A percentile compares a stretch with the other conserved stretches of the same genome.
Conservation (phyloP, 2,113 vertebrate genomes). For the Microtus pennsylvanicus region DNA sequence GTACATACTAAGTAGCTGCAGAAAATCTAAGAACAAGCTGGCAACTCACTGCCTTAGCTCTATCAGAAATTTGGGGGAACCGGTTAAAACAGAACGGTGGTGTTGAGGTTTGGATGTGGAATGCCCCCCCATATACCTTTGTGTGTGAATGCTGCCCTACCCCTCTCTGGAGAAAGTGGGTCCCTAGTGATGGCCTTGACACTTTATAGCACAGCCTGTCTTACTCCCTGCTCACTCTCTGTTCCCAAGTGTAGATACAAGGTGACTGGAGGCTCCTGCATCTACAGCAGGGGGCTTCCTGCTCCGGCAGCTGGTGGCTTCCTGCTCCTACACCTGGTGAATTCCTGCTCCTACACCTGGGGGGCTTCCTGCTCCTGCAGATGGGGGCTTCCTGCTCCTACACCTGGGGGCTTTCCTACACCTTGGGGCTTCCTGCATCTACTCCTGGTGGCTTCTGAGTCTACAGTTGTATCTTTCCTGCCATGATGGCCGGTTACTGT, state of each 20-base stretch:
- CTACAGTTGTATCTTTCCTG: too few relatives aligned
- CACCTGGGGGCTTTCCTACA: too few relatives aligned
- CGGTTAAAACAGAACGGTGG: background rate
- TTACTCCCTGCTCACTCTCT: background rate
- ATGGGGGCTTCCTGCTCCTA: too few relatives aligned
- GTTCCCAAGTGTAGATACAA: background rate
- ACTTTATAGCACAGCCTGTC: background rate
- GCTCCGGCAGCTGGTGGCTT: too few relatives aligned
- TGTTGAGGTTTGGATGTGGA: background rate
- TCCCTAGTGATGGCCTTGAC: background rate
- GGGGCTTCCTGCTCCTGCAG: too few relatives aligned
- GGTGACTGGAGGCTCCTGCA: background rate
- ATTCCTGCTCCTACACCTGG: too few relatives aligned
- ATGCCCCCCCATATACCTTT: too few relatives aligned
- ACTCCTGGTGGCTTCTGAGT: background rate
- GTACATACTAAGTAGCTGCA: background rate
- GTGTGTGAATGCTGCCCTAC: background rate
- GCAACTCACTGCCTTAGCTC: background rate
- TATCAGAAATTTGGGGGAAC: background rate
- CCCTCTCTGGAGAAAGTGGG: background rate
- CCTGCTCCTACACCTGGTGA: too few relatives aligned
- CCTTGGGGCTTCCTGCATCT: too few relatives aligned
- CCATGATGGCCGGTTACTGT: too few relatives aligned
- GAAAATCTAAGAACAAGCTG: background rate
- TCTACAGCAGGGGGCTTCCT: too few relatives aligned